Evolutionary conservation across 2,113 vertebrate species (phyloP).

Genomic region (Lophius piscatorius): DNA sequence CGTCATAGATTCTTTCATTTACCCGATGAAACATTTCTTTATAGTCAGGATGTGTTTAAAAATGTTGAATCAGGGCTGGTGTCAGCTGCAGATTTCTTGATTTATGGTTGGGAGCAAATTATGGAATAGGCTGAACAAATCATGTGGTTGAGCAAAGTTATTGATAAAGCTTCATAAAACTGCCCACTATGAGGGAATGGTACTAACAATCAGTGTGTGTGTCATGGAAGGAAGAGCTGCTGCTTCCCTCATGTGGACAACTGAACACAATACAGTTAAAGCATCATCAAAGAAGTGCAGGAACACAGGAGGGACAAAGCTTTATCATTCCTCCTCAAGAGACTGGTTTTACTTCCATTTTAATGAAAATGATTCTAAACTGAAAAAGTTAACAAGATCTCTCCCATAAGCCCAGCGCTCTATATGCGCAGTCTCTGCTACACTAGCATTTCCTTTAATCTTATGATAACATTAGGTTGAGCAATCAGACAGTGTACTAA

Average conservation of each 20-base stretch:
- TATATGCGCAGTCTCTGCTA: background rate
- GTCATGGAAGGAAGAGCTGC: slow-evolving; percentile 19
- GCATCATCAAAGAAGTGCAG: background rate
- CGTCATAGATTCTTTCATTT: slow-evolving; percentile 18
- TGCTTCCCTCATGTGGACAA: slow-evolving; percentile 69
- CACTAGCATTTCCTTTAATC: slow-evolving; percentile 14
- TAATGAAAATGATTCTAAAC: slow-evolving; percentile 40
- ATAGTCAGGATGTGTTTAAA: slow-evolving; percentile 27
- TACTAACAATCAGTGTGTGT: background rate
- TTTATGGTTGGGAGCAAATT: slow-evolving; percentile 33
- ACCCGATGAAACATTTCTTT: slow-evolving; percentile 55
- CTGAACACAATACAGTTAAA: background rate
- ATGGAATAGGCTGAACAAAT: slow-evolving; percentile 50
- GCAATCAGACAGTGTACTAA: background rate
- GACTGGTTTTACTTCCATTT: slow-evolving; percentile 20
- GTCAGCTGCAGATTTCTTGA: background rate
- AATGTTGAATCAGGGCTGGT: slow-evolving; percentile 25
- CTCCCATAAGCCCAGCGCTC: no score
- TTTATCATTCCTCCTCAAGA: slow-evolving; percentile 18
- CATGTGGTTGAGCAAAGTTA: slow-evolving; percentile 24
- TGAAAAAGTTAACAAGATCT: no score
- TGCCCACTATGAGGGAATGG: background rate
- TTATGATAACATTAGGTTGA: slow-evolving; percentile 5
- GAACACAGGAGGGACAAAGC: background rate
- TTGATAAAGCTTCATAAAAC: slow-evolving; percentile 30